phyloP scores from a whole-genome alignment of 2,797 vertebrate genomes.

The Enteromius afrohamiltoni region DNA sequence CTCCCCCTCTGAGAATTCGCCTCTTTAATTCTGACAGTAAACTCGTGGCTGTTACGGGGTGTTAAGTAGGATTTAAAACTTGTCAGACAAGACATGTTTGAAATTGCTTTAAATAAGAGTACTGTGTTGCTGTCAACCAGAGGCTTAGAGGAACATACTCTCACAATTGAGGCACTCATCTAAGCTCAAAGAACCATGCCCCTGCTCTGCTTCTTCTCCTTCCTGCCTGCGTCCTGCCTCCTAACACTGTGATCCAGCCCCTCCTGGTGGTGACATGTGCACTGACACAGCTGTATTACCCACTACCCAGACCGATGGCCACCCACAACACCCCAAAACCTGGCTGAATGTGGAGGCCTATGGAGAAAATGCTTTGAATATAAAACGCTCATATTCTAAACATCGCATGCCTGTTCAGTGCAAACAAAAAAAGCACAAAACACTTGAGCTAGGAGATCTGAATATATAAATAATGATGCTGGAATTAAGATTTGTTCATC shows the following conservation, averaged over 20 bases:
- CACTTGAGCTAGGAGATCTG: not conserved
- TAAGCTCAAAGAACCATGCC: conserved; percentile 78
- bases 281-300: not conserved
- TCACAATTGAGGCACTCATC: conserved; percentile 85
- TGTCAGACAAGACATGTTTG: conserved; percentile 91
- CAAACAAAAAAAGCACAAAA: not conserved
- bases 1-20: conserved; percentile 82
- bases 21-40: conserved; percentile 89
- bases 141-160: conserved; percentile 86
- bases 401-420: not conserved
- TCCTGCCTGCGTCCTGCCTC: conserved; percentile 37
- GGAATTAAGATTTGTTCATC: conserved; percentile 14
- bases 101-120: conserved; percentile 90
- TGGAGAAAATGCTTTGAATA: not conserved
- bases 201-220: conserved; percentile 69
- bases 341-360: not conserved
- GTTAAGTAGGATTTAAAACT: conserved; percentile 90
- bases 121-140: conserved; percentile 87
- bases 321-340: conserved; percentile 23
- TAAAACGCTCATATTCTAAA: not conserved
- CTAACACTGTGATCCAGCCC: conserved; percentile 78
- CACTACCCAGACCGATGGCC: not conserved
- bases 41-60: conserved; percentile 85
- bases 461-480: conserved; percentile 18
- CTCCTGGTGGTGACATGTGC: conserved; percentile 73